Evolutionary conservation across 2,113 vertebrate genomes (phyloP), one percentile per base, ranked within the genome.

Genomic region (Crotalus viridis): DNA sequence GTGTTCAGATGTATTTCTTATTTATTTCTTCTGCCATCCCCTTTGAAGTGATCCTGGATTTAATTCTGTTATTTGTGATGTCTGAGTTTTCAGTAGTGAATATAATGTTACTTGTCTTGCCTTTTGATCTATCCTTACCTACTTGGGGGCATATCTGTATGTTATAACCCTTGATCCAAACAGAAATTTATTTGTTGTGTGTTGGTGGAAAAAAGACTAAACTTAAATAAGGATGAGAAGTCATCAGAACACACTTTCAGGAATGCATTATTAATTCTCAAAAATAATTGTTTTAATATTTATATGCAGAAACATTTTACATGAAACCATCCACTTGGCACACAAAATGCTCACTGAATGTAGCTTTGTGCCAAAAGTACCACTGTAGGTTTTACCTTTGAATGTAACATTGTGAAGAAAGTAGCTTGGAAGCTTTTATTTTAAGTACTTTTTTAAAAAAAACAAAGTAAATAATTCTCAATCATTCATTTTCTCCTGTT

Each of bases 41-140:
- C 89, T 97, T 97, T 96, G 96, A 97, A 96, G 94, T 96, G 87
- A 89, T 93, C 89, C 94, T 94, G 89, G 87, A 69, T 94, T n/a
- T 48, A 93, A 91, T 48, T 93, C 64, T 91, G 91, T 85, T 94
- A 93, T 95, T 96, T 94, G 81, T 94, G 94, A 95, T 64, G 86
- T 91, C 94, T 96, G 93, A 90, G 87, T 92, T 57, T 93, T 91
- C 69, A 0, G 92, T 92, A 92, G 90, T 86, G 48, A 94, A 59
- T 94, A 89, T 92, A 90, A 95, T 91, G 91, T 92, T 92, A 85
- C 91, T 95, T 93, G 92, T 10, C n/a, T 95, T 94, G 93, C 94
- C 88, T 93, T 89, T 48, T 95, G 91, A 96, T 93, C 95, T 91
- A 89, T 87, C 88, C 52, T 69, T 85, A 87, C 57, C 56, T 87